These are phyloP conservation scores for Drosophila pseudotalamancana DNA, from an alignment of 2,888 invertebrate genomes.

Conservation along the genomic window DNA sequence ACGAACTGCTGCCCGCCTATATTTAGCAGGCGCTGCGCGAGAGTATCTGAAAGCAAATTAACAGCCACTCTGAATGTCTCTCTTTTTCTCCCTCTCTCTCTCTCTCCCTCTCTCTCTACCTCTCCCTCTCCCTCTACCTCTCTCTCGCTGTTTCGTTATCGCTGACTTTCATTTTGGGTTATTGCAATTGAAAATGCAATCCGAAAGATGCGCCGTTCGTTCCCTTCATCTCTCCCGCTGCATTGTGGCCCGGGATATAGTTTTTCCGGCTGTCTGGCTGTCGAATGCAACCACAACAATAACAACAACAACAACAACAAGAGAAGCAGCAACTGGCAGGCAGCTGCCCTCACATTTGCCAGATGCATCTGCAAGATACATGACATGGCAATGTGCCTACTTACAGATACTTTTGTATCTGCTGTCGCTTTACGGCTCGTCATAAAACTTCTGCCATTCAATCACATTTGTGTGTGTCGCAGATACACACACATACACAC, in stretches of 20 bases:
- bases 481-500: slow-evolving; percentile 3
- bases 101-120: neutral
- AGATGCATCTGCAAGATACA: slow-evolving; percentile 59
- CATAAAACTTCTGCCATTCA: slow-evolving; percentile 57
- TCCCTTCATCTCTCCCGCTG: neutral
- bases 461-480: slow-evolving; percentile 44
- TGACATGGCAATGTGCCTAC: slow-evolving; percentile 40
- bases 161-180: slow-evolving; percentile 60
- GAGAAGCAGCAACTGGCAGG: slow-evolving; percentile 26
- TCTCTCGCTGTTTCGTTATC: slow-evolving; percentile 4
- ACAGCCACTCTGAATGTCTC: slow-evolving; percentile 30
- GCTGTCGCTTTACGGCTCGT: slow-evolving; percentile 45
- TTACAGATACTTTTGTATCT: slow-evolving; percentile 62
- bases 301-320: slow-evolving; percentile 18
- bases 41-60: slow-evolving; percentile 49
- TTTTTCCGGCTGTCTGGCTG: slow-evolving; percentile 57
- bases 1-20: slow-evolving; percentile 21
- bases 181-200: slow-evolving; percentile 62
- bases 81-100: neutral
- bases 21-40: slow-evolving; percentile 19
- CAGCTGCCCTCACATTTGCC: slow-evolving; percentile 73
- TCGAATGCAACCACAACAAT: slow-evolving; percentile 46
- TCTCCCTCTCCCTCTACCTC: neutral
- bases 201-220: slow-evolving; percentile 32
- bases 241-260: slow-evolving; percentile 30